A percentile compares a stretch with the other conserved stretches of the same genome.
phyloP scores from a whole-genome alignment of 2,888 invertebrate species.

The Stratiomys singularior region DNA sequence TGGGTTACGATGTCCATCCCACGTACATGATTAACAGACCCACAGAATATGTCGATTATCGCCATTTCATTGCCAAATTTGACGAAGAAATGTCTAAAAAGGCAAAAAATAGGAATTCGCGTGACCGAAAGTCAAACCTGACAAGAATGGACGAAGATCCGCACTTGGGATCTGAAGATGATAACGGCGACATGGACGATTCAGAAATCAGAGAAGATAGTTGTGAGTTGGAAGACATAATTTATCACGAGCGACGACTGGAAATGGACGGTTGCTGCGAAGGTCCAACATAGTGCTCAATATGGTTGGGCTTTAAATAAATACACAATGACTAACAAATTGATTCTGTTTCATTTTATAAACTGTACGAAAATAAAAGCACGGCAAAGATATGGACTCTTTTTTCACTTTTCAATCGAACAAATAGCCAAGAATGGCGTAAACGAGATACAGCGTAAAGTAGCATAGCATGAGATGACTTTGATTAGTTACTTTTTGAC shows the following conservation, averaged over 20 bases:
- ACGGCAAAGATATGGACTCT: no score
- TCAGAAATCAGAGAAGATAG: neutral
- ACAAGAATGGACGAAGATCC: constrained; percentile 46
- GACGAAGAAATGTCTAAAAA: constrained; percentile 35
- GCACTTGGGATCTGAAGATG: neutral
- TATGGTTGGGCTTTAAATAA: no score
- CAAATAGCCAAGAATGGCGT: no score
- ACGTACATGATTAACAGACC: constrained; percentile 41
- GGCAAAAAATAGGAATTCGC: neutral
- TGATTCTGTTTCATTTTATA: no score
- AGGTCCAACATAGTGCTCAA: no score
- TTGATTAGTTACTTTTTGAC: no score
- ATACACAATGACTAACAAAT: no score
- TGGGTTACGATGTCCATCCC: constrained; percentile 12
- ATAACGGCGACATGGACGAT: constrained; percentile 21
- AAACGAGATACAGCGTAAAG: no score
- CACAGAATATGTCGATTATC: constrained; percentile 38
- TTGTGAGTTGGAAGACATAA: neutral
- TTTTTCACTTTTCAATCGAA: no score
- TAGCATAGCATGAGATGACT: no score
- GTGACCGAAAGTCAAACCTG: neutral
- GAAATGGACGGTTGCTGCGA: constrained; percentile 3
- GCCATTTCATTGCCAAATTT: constrained; percentile 43
- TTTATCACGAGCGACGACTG: constrained; percentile 10
- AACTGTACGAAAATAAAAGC: no score